Evolutionary conservation across 2,797 vertebrate species (phyloP).

Genomic region (Picus viridis): DNA sequence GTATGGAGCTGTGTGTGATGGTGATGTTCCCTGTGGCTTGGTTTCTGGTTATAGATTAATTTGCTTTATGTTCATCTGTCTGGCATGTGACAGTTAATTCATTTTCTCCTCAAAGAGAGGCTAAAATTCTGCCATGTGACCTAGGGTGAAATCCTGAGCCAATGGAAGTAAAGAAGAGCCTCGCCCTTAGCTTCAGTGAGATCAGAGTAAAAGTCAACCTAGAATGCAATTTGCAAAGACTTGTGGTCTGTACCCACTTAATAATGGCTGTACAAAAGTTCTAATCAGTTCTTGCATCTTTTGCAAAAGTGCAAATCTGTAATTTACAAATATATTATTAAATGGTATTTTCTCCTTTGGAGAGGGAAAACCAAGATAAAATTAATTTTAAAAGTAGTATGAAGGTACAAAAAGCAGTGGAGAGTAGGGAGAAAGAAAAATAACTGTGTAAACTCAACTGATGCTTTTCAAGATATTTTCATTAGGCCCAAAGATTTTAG

Average conservation of each 20-base stretch:
- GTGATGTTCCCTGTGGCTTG: slow-evolving; percentile 56
- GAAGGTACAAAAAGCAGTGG: neutral
- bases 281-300: neutral
- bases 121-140: slow-evolving; percentile 31
- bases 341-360: neutral
- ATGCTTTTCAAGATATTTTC: neutral
- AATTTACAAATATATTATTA: neutral
- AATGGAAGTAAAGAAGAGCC: neutral
- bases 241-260: neutral
- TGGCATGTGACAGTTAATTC: slow-evolving; percentile 74
- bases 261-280: neutral
- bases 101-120: slow-evolving; percentile 68
- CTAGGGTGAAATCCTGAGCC: slow-evolving; percentile 23
- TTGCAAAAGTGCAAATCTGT: neutral
- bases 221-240: neutral
- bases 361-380: neutral
- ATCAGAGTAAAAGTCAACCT: neutral
- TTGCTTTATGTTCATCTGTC: slow-evolving; percentile 70
- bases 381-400: neutral
- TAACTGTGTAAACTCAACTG: neutral
- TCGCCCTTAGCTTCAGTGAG: neutral
- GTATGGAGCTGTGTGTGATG: slow-evolving; percentile 38
- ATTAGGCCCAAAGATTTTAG: slow-evolving; percentile 17
- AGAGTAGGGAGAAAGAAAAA: neutral
- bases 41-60: slow-evolving; percentile 64